These are phyloP conservation scores for Patella pellucida DNA, from an alignment of 2,888 invertebrate genomes.

Conservation along the genomic window DNA sequence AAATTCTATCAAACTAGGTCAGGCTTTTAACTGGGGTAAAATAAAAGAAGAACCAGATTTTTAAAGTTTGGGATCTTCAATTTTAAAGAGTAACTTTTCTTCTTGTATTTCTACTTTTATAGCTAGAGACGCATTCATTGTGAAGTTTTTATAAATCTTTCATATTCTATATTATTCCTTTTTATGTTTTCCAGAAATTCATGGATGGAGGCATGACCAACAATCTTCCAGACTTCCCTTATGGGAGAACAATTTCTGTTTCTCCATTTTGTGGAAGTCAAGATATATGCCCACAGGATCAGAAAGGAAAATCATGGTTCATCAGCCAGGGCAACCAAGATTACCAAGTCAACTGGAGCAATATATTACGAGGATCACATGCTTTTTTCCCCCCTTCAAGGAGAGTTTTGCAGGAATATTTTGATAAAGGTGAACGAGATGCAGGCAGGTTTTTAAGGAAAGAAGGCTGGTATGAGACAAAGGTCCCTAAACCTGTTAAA, in stretches of 20 bases:
- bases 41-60: no score
- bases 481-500: conserved; percentile 15
- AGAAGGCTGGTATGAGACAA: conserved; percentile 37
- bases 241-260: conserved; percentile 88
- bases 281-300: conserved; percentile 85
- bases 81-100: no score
- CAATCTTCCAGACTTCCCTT: conserved; percentile 89
- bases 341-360: conserved; percentile 66
- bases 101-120: no score
- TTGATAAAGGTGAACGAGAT: conserved; percentile 66
- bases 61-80: no score
- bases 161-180: background rate
- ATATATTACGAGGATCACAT: conserved; percentile 63
- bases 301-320: conserved; percentile 37
- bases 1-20: no score
- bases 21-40: no score
- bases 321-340: conserved; percentile 48
- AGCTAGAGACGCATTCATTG: no score
- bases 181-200: conserved; percentile 73
- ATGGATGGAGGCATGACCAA: conserved; percentile 97
- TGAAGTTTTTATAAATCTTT: no score
- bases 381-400: conserved; percentile 69
- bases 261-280: conserved; percentile 96
- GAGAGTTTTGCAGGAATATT: conserved; percentile 61
- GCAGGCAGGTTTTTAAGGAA: conserved; percentile 63